A percentile compares a stretch with the other conserved stretches of the same genome.
Evolutionary conservation across 1,140 invertebrate genomes (phyloP).

Genomic region (Macrobrachium nipponense): DNA sequence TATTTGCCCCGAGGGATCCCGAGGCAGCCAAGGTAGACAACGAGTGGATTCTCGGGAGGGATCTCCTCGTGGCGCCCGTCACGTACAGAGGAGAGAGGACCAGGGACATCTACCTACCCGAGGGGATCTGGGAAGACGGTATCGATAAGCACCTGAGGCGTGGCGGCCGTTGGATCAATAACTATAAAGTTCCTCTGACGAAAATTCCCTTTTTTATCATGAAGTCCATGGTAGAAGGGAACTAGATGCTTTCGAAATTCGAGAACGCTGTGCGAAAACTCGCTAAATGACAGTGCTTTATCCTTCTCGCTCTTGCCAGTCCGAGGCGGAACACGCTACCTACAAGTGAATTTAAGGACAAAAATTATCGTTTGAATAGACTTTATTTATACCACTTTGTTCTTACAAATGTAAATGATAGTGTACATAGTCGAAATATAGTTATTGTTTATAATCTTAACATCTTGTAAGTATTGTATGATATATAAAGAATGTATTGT

Average conservation of each 20-base stretch:
- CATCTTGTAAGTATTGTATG: too few relatives aligned
- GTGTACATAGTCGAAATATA: too few relatives aligned
- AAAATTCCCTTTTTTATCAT: conserved; percentile 50
- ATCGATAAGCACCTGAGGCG: conserved; percentile 86
- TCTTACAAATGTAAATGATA: too few relatives aligned
- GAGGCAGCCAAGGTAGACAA: conserved; percentile 83
- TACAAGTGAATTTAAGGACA: too few relatives aligned
- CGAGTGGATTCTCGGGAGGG: conserved; percentile 91
- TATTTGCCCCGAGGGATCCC: conserved; percentile 85
- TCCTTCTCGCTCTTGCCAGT: too few relatives aligned
- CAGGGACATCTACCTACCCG: conserved; percentile 84
- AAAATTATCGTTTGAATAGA: too few relatives aligned
- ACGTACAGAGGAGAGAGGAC: conserved; percentile 76
- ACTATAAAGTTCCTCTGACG: conserved; percentile 48
- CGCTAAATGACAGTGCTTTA: neutral
- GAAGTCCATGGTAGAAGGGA: neutral
- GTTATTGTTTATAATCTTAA: too few relatives aligned
- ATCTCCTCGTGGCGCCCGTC: conserved; percentile 91
- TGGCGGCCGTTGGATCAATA: conserved; percentile 84
- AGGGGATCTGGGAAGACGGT: conserved; percentile 90
- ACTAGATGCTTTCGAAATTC: neutral
- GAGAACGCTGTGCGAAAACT: neutral
- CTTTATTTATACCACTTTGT: too few relatives aligned
- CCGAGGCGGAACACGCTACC: too few relatives aligned
- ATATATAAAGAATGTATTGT: too few relatives aligned